Percentiles rank a stretch among this genome's conserved stretches.
phyloP scores from a whole-genome alignment of 1,140 invertebrate genomes.

The Tetramorium alpestre region DNA sequence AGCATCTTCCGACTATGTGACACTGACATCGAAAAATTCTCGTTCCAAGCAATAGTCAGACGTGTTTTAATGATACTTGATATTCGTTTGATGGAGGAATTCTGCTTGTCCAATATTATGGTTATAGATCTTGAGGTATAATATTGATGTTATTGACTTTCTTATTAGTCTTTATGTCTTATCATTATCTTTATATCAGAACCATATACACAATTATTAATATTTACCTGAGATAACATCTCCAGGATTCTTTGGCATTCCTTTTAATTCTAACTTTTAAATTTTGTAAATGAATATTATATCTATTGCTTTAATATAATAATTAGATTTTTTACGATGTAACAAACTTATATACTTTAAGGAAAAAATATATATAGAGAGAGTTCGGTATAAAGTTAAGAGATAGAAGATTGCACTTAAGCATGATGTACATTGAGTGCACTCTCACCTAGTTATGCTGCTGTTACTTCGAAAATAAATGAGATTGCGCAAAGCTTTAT shows the following conservation, averaged over 20 bases:
- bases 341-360: background rate
- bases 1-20: slow-evolving; percentile 80
- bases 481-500: background rate
- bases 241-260: background rate
- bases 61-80: slow-evolving; percentile 84
- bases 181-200: background rate
- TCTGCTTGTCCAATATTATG: slow-evolving; percentile 83
- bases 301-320: background rate
- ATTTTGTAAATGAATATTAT: background rate
- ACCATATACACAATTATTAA: background rate
- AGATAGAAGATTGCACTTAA: slow-evolving; percentile 18
- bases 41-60: slow-evolving; percentile 77
- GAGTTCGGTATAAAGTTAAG: background rate
- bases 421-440: background rate
- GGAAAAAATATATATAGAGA: background rate
- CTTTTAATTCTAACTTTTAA: background rate
- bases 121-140: slow-evolving; percentile 82
- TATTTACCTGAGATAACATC: background rate
- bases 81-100: slow-evolving; percentile 80
- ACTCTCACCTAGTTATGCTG: background rate
- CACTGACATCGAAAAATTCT: slow-evolving; percentile 78
- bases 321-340: background rate
- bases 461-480: slow-evolving; percentile 5
- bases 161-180: background rate
- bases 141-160: background rate